Evolutionary conservation across 2,797 vertebrate species (phyloP), one percentile per base, ranked within the genome.

Genomic region (Myotis planiceps): DNA sequence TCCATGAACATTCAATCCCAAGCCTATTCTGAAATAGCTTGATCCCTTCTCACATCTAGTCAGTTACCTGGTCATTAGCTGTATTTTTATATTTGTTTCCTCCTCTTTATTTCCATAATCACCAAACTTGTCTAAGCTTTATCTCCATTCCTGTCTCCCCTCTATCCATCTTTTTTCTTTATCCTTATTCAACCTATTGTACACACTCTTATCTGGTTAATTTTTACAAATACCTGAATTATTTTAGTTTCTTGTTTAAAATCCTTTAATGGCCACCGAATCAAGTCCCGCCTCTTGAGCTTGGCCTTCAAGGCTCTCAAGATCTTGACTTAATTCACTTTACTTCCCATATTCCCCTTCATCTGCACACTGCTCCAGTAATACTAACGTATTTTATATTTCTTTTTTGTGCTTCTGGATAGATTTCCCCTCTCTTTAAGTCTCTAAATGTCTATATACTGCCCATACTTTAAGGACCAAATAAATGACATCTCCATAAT

Each of bases 211-310:
- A 65, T 34, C 2, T 75, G 39, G 19, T 27, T 69, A 66, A 49
- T 21, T 53, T 84, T 88, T 45, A 75, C 42, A 37, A 58, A 37
- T 51, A 10, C 23, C 4, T 82, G 83, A 32, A 19, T 27, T 85
- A 81, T 49, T 82, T 82, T 75, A 71, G 18, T 60, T 95, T 92
- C 21, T 49, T 71, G 4, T 83, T 88, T 71, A 58, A 68, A 90
- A 79, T 47, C 10, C 29, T 88, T n/a, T 58, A 71, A 18, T 23
- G 53, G 19, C 10, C 37, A 65, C 2, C 58, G 79, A 66, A 14
- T 75, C 21, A 84, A 71, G 29, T 69, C n/a, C n/a, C 34, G 49
- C 15, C 45, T 92, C 69, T 51, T 75, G 3, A 76, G 16, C 37
- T 37, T 75, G 39, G 27, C 16, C 53, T 81, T 71, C 51, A 65